Conservation (phyloP, 2,888 invertebrate genomes). For the Phragmatobia fuliginosa region DNA sequence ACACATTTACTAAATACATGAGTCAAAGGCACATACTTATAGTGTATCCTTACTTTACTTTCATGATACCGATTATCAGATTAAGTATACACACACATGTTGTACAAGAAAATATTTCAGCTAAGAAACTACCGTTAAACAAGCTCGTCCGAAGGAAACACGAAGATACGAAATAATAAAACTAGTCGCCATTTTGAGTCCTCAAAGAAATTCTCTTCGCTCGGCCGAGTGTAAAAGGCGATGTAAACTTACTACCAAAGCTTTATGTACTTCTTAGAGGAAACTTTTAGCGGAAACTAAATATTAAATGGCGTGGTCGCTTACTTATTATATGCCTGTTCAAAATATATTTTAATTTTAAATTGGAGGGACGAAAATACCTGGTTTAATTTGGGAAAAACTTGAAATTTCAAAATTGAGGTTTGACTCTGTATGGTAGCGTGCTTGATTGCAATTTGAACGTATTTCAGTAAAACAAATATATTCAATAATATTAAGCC, state of each 20-base stretch:
- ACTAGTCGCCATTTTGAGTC: slow-evolving; percentile 30
- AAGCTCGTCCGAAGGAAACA: slow-evolving; percentile 29
- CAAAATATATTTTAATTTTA: background rate
- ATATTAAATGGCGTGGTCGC: background rate
- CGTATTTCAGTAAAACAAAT: too few relatives aligned
- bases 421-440: too few relatives aligned
- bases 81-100: background rate
- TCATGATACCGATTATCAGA: background rate
- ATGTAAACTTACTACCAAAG: slow-evolving; percentile 13
- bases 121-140: slow-evolving; percentile 33
- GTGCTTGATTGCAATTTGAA: too few relatives aligned
- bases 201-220: slow-evolving; percentile 29
- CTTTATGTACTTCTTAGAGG: slow-evolving; percentile 6
- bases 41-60: background rate
- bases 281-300: slow-evolving; percentile 13
- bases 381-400: background rate
- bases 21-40: background rate
- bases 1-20: background rate
- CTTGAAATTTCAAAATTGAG: too few relatives aligned
- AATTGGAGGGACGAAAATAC: background rate
- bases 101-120: slow-evolving; percentile 19
- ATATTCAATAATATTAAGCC: too few relatives aligned
- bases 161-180: slow-evolving; percentile 60
- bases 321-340: background rate
- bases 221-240: slow-evolving; percentile 18